Base-by-base conservation (phyloP, 1,140 invertebrate species). In the Drosophila busckii region DNA sequence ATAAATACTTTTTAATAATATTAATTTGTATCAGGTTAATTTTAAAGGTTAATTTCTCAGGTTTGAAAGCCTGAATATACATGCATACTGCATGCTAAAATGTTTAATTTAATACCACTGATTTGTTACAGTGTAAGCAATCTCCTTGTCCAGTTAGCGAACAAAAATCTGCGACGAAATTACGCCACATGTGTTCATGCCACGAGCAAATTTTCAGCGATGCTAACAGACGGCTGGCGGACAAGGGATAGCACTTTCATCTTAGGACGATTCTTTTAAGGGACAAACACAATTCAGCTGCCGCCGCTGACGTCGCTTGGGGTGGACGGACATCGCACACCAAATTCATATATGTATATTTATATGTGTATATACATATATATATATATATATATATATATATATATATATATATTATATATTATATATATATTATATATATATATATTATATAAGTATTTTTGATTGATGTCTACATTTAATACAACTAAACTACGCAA, bases 151-250 rank as follows among this genome's bases (percentile, higher is more conserved):
- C 75, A 83, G 75, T 82, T 83, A 75, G 73, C 68, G 76, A 82
- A 75, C 75, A 75, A 82, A 80, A 82, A 82, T 82, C 76, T 83
- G 75, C 75, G 69, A 82, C 70, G 75, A 82, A 82, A 82, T 82
- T 83, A 82, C 75, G 75, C 75, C 75, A 82, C 75, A 82, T 82
- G 75, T 82, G 75, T 80, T 80, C 75, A 82, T 82, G 70, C 75
- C 75, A 82, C 70, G 75, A 75, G 70, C 75, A 82, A 82, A 82
- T 82, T 82, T 83, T 82, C 70, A 82, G 76, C 75, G 76, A 70
- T 70, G 70, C 68, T 67, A 70, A 80, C 68, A 68, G 66, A 75
- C 75, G 62, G 71, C 46, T 55, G 67, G 58, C 58, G 73, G 76
- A 75, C 70, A 82, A 65, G 68, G 75, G 75, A 83, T 76, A 75